These are phyloP conservation scores for Chorisops tibialis DNA, from an alignment of 2,888 invertebrate species.

Conservation along the genomic window DNA sequence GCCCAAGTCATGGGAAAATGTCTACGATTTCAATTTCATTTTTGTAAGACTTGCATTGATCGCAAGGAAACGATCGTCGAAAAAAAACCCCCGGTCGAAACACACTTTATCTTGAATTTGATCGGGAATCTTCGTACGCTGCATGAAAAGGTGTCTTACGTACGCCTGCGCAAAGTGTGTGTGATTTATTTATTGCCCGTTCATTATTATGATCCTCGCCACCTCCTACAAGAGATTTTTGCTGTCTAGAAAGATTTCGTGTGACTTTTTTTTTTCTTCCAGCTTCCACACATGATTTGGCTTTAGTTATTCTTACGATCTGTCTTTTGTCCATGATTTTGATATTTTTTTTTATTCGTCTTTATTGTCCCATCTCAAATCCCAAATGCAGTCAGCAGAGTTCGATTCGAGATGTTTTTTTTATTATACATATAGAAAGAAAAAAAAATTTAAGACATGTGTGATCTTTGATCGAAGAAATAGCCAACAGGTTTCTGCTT, in stretches of 20 bases:
- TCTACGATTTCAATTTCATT: no score
- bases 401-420: background rate
- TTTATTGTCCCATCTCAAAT: background rate
- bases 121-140: constrained; percentile 1
- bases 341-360: constrained; percentile 1
- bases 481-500: constrained; percentile 13
- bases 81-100: background rate
- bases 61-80: no score
- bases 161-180: constrained; percentile 17
- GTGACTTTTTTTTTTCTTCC: constrained; percentile 10
- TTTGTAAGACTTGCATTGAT: no score
- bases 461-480: background rate
- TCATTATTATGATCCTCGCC: background rate
- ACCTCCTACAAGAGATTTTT: constrained; percentile 8
- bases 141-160: background rate
- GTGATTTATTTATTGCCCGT: constrained; percentile 11
- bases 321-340: constrained; percentile 22
- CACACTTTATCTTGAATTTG: background rate
- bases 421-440: background rate
- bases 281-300: constrained; percentile 11
- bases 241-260: constrained; percentile 18
- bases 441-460: constrained; percentile 6
- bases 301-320: constrained; percentile 5
- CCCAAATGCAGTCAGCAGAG: background rate
- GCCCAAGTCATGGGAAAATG: no score